Evolutionary conservation across 1,140 invertebrate species (phyloP), one percentile per base, ranked within the genome.

Genomic region (Aphis craccivora): DNA sequence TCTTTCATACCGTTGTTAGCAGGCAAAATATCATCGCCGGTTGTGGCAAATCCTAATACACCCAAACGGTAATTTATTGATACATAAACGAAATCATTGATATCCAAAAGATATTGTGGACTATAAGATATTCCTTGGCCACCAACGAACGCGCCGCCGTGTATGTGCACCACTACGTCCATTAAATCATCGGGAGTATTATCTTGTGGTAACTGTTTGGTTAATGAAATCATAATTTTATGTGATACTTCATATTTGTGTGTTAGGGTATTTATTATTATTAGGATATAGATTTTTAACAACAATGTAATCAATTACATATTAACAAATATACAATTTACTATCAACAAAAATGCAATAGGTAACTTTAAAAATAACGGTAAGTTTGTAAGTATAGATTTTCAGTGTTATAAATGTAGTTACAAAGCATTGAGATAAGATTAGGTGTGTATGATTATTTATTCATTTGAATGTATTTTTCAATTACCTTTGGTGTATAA

Each of bases 1-100:
- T 97, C 97, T 95, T 96, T 96, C 14, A 97, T 94, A 0, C 97
- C 97, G 81, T 95, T 95, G 95, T 97, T 97, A 2, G 97, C 97
- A 6, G 96, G 96, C 4, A 96, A 95, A 6, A 95, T 94, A 0
- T 95, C 94, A 94, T 97, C 96, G 5, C 96, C 96, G 0, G 96
- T 96, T 91, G 96, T 96, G 0, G 96, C 94, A 94, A 97, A 97
- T 45, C 96, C 96, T 55, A 97, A 94, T 18, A 96, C 95, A 37
- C 96, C 96, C 60, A 97, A 94, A 37, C 97, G 95, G 94, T 97
- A 97, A 94, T 97, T 97, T 4, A 97, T 95, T 18, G 96, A 96
- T 1, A 97, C 97, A 51, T 96, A 95, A 22, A 97, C 95, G 8
- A 96, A 95, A 55, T 95, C 95, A 22, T 95, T 94, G 76, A 96